phyloP scores from a whole-genome alignment of 2,888 invertebrate genomes.

The Netelia virgata region DNA sequence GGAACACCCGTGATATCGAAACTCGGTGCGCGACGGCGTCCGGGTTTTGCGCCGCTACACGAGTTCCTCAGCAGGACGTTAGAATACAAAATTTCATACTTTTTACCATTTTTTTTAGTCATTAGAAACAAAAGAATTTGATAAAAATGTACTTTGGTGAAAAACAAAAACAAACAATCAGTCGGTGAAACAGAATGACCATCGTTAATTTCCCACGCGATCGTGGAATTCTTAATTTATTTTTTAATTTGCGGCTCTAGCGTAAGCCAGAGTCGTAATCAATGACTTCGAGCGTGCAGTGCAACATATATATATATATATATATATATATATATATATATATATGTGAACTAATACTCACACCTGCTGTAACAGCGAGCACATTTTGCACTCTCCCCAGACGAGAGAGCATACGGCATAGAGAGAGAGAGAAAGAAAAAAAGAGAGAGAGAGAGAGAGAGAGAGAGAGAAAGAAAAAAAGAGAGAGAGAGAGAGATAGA shows the following conservation, averaged over 20 bases:
- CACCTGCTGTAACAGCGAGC: constrained; percentile 56
- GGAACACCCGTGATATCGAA: constrained; percentile 43
- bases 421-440: too few species aligned
- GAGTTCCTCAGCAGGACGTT: constrained; percentile 43
- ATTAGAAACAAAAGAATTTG: too few species aligned
- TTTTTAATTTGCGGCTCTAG: constrained; percentile 4
- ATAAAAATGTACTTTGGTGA: too few species aligned
- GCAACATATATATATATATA: background rate
- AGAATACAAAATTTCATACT: too few species aligned
- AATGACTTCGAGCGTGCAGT: constrained; percentile 34
- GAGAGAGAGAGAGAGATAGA: background rate
- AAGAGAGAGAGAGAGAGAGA: background rate
- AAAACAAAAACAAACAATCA: too few species aligned
- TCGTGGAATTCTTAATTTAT: background rate
- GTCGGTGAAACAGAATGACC: too few species aligned
- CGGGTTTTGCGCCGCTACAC: constrained; percentile 50
- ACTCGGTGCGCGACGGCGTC: constrained; percentile 13
- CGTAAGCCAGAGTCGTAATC: constrained; percentile 36
- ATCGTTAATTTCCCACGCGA: too few species aligned
- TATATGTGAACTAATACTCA: constrained; percentile 21
- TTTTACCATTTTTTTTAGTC: too few species aligned
- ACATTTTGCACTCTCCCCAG: constrained; percentile 40
- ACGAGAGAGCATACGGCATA: constrained; percentile 12
- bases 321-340: background rate
- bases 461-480: constrained; percentile 8